Conservation (phyloP, 2,113 vertebrate genomes). For the Urocolius indicus region DNA sequence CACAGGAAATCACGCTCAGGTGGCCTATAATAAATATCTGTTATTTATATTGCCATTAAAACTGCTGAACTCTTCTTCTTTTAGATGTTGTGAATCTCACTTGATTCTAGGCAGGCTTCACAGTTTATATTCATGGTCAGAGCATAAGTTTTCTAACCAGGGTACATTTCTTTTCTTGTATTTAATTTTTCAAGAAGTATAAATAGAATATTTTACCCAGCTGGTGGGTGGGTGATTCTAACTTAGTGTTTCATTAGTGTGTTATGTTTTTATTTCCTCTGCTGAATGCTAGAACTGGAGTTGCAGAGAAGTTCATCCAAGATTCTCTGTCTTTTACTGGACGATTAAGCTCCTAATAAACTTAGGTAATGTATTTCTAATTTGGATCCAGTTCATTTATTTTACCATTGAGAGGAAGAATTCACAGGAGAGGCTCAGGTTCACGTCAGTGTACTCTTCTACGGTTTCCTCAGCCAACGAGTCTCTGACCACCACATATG, state of each 20-base stretch:
- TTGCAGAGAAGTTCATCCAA: slow-evolving; percentile 53
- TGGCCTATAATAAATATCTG: background rate
- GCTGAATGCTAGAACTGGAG: slow-evolving; percentile 12
- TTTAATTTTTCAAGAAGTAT: slow-evolving; percentile 14
- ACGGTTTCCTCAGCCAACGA: slow-evolving; percentile 1
- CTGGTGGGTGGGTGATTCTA: slow-evolving; percentile 1
- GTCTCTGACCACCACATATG: background rate
- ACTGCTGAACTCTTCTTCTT: slow-evolving; percentile 8
- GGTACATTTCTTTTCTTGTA: background rate
- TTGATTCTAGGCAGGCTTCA: slow-evolving; percentile 8
- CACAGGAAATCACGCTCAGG: background rate
- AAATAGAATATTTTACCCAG: slow-evolving; percentile 1
- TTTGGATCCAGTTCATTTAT: slow-evolving; percentile 27
- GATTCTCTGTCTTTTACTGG: background rate
- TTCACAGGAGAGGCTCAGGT: slow-evolving; percentile 19
- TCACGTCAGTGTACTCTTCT: slow-evolving; percentile 1
- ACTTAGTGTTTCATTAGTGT: slow-evolving; percentile 46
- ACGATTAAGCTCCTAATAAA: slow-evolving; percentile 34
- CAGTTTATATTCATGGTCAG: slow-evolving; percentile 15
- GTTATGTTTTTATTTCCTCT: slow-evolving; percentile 39
- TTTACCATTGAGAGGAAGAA: slow-evolving; percentile 25
- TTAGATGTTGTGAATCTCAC: background rate
- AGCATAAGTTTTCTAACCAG: background rate
- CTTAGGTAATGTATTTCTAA: slow-evolving; percentile 48
- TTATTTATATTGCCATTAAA: background rate